phyloP scores from a whole-genome alignment of 2,113 vertebrate species.

The Melanerpes formicivorus region DNA sequence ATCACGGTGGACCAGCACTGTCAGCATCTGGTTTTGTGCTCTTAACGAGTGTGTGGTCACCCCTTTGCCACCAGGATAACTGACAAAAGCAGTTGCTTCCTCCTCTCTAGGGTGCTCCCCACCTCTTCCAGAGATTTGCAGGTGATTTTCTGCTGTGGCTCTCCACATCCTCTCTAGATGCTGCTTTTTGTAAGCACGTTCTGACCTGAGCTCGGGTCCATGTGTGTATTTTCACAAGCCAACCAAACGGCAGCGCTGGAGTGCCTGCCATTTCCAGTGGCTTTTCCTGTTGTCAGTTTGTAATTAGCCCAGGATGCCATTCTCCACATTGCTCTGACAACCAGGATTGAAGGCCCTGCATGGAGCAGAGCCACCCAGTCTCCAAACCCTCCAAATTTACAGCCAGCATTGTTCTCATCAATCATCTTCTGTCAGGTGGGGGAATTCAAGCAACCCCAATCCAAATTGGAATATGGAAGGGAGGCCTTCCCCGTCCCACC shows the following conservation, averaged over 20 bases:
- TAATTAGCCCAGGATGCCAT: constrained; percentile 7
- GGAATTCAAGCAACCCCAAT: constrained; percentile 26
- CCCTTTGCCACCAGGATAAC: rapidly evolving
- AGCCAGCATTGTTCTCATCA: constrained; percentile 30
- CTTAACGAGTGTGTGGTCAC: neutral
- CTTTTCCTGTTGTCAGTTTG: constrained; percentile 37
- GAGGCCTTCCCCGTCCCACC: neutral
- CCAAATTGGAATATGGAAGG: constrained; percentile 40
- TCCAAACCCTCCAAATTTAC: constrained; percentile 29
- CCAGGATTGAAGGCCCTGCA: neutral
- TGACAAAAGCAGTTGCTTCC: neutral
- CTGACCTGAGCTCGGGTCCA: neutral
- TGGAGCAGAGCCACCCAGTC: neutral
- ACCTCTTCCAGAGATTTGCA: neutral
- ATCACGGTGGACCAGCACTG: neutral
- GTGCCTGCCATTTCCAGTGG: neutral
- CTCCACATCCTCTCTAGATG: neutral
- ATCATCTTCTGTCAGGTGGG: constrained; percentile 52
- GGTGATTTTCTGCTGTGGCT: neutral
- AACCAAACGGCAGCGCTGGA: neutral
- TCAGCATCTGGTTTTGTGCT: neutral
- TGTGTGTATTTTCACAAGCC: neutral
- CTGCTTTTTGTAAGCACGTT: neutral
- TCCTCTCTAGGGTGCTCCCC: neutral
- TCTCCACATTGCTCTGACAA: neutral